Evolutionary conservation across 2,888 invertebrate genomes (phyloP), one percentile per base, ranked within the genome.

Genomic region (Eretmocerus hayati): DNA sequence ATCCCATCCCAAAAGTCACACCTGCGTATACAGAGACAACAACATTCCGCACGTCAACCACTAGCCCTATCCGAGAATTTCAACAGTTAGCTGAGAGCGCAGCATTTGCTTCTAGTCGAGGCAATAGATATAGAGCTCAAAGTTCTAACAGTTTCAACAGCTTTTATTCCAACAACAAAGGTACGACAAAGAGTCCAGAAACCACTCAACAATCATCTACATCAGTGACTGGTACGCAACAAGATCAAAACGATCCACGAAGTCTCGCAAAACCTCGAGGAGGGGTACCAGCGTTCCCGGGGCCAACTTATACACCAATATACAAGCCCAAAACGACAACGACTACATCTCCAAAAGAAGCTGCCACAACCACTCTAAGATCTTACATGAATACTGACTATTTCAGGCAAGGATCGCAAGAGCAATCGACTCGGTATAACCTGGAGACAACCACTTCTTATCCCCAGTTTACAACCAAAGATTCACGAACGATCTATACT

Each of bases 1-100:
- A 33, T 5, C 42, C 57, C 2, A 50, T 54, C 2, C 63, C 60
- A 16, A 65, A 61, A 32, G 63, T 58, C 5, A 69, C 68, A 4
- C 65, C 69, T 0, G 46, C 60, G 3, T 69, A 70, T 30, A 69
- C 53, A 31, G 68, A 63, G 58, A 66, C 61, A 50, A 72, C 62
- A 52, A 72, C 62, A 52, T 73, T 65, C 50, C 71, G 72, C 37
- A 62, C 74, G 13, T 67, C 73, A 1, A 72, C 72, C 5, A 62
- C 69, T 23, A 75, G 65, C 50, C 72, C 71, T n/a, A 59, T 74
- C 3, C 76, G 71, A 52, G 85, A 87, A 68, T 78, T 79, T 62
- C 87, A 87, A 65, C 77, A 83, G 2, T 78, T 83, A 0, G 86
- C 88, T 8, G 89, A 89, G 69, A 82, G 84, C 6, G 84, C 85